Evolutionary conservation across 2,113 vertebrate genomes (phyloP).

Genomic region (Clupea harengus): DNA sequence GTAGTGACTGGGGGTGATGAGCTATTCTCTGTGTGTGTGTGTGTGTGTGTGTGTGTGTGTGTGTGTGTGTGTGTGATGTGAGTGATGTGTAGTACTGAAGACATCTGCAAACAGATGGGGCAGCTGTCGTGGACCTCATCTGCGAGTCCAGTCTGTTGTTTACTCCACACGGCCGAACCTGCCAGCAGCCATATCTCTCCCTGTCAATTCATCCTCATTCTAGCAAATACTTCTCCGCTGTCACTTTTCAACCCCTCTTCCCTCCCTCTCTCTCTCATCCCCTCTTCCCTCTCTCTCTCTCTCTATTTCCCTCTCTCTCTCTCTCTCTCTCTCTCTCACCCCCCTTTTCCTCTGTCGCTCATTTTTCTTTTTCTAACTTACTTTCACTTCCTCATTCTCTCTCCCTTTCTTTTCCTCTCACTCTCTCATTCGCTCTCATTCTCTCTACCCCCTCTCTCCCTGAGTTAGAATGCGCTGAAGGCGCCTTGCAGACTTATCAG

Average conservation of each 20-base stretch:
- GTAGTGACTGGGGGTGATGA: not conserved
- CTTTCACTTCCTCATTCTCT: not conserved
- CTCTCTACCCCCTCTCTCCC: not conserved
- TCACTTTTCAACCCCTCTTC: not conserved
- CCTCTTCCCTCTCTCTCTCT: not conserved
- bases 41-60: not conserved
- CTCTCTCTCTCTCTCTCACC: not conserved
- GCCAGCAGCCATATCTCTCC: not conserved
- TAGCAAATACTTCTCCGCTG: not conserved
- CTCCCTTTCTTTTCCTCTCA: not conserved
- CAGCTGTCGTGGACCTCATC: not conserved
- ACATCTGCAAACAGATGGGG: constrained; percentile 10
- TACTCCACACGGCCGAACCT: not conserved
- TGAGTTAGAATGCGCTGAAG: not conserved
- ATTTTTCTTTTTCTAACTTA: not conserved
- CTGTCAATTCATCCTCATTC: not conserved
- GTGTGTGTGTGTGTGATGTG: not conserved
- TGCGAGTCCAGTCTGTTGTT: not conserved
- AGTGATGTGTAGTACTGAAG: not conserved
- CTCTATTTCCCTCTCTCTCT: not conserved
- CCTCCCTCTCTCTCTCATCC: not conserved
- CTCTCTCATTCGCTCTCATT: not conserved
- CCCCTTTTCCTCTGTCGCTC: not conserved
- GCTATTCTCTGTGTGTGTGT: not conserved
- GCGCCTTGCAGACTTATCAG: not conserved